Base-by-base conservation (phyloP, 2,113 vertebrate genomes). In the Tupaia tana region DNA sequence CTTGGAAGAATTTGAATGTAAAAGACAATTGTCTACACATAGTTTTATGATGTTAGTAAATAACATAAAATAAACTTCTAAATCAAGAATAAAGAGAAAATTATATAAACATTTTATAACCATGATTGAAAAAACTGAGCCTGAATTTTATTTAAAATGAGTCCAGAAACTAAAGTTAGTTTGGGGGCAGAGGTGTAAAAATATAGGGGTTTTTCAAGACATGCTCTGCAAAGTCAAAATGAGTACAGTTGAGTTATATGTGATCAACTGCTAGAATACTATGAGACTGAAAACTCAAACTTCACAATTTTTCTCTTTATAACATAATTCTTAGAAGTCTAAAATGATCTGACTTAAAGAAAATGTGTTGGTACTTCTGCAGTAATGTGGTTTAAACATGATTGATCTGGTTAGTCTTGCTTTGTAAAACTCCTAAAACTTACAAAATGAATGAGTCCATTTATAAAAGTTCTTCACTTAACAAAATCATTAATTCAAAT, bases 101-200 rank as follows among this genome's bases (percentile, higher is more conserved):
- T 78, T 89, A 83, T 12, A 70, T 54, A 56, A 94, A 64, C 18
- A 90, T 82, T 85, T 86, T 67, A 95, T 92, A 95, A 82, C n/a
- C 43, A 43, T 86, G 29, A 90, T 85, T 43, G 43, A 43, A 87
- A 93, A 91, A 95, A 86, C 9, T 34, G 27, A 67, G n/a, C 7
- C 58, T 83, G 34, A 86, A 69, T 87, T 95, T 97, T 93, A 88
- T 73, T 95, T 89, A 58, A 95, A 95, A 92, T 92, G 29, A 91
- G 13, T 14, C 25, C n/a, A 90, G n/a, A 63, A 92, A 86, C 7
- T 64, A 91, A 82, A 91, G 87, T 89, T 67, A 90, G 12, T 85
- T 93, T 43, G 9, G 25, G 27, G 56, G 27, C 43, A 4, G 43
- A 43, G 25, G 19, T 9, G 16, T 75, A 87, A 85, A 88, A 92